Percentiles rank a stretch among this genome's conserved stretches.
These are phyloP conservation scores for Druon quercuslanigerum DNA, from an alignment of 1,140 invertebrate species.

Conservation along the genomic window DNA sequence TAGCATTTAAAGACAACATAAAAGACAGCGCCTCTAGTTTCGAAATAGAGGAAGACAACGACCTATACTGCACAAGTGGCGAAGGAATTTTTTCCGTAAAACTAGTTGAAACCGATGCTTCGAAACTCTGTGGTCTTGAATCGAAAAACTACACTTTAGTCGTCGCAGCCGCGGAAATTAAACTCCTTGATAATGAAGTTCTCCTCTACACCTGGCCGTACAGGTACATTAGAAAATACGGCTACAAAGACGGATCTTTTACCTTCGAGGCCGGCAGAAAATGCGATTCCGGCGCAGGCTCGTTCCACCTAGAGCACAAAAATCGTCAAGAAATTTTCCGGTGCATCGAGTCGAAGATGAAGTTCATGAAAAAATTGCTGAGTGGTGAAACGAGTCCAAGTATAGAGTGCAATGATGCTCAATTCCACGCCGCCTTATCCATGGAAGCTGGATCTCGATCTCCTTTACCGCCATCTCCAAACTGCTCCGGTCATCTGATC, in stretches of 20 bases:
- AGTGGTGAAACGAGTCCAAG: constrained; percentile 80
- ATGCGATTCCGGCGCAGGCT: constrained; percentile 90
- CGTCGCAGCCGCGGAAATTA: constrained; percentile 83
- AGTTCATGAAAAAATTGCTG: constrained; percentile 87
- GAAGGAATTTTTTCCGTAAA: constrained; percentile 88
- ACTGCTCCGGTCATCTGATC: constrained; percentile 73
- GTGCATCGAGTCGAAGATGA: constrained; percentile 87
- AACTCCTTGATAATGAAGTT: constrained; percentile 81
- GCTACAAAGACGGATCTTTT: constrained; percentile 87
- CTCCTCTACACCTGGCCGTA: constrained; percentile 90
- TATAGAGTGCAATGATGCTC: constrained; percentile 84
- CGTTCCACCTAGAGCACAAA: constrained; percentile 86
- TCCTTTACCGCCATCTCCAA: constrained; percentile 83
- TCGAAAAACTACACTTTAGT: constrained; percentile 83
- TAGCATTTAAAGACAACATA: constrained; percentile 87
- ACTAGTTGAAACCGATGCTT: constrained; percentile 86
- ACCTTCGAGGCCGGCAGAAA: constrained; percentile 94
- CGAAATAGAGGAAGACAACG: constrained; percentile 89
- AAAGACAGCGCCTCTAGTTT: constrained; percentile 79
- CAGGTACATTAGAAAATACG: constrained; percentile 88
- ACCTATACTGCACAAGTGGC: constrained; percentile 87
- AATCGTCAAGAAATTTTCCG: constrained; percentile 88
- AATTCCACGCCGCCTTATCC: constrained; percentile 82
- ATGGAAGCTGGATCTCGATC: constrained; percentile 87
- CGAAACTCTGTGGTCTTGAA: constrained; percentile 83